Evolutionary conservation across 1,140 invertebrate genomes (phyloP), one percentile per base, ranked within the genome.

Genomic region (Homalodisca vitripennis): DNA sequence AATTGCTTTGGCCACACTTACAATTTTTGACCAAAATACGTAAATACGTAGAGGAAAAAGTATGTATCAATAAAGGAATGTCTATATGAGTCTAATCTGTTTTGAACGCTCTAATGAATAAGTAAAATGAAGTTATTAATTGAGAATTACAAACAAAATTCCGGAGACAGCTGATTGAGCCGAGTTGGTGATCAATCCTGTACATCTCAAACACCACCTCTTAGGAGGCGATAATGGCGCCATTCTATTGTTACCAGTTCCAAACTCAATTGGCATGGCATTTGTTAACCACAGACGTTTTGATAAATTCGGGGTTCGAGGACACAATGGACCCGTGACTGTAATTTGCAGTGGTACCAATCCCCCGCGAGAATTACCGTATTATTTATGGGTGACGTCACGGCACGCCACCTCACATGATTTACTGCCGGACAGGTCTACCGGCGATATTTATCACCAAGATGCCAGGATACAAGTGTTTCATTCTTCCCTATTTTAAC

Each of bases 341-440:
- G 55, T 60, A 60, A 60, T 60, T 60, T 60, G 55, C 55, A 60
- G 27, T 26, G 14, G 55, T 60, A 60, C 55, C 55, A 60, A 60
- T 60, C 55, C 29, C 55, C 55, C 12, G 55, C 55, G 12, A 60
- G 55, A 60, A 60, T 60, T 60, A 60, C 55, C 55, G 55, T 60
- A 60, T 60, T 60, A 60, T 60, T 60, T 60, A 60, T 60, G 55
- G 55, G 55, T 60, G 55, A 60, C 55, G 55, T 60, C 55, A 60
- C 17, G 26, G 22, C 55, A 51, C 48, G 48, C 48, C 48, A 51
- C 48, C 48, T 51, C 48, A 14, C 3, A 27, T 60, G 55, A 60
- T 60, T 60, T 60, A 60, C 3, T 41, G 22, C 26, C 22, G 48
- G 17, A 17, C 55, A 60, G 22, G 55, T 10, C 55, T 60, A 30